Conservation (phyloP, 2,888 invertebrate species). For the Liopterus haemorrhoidalis region DNA sequence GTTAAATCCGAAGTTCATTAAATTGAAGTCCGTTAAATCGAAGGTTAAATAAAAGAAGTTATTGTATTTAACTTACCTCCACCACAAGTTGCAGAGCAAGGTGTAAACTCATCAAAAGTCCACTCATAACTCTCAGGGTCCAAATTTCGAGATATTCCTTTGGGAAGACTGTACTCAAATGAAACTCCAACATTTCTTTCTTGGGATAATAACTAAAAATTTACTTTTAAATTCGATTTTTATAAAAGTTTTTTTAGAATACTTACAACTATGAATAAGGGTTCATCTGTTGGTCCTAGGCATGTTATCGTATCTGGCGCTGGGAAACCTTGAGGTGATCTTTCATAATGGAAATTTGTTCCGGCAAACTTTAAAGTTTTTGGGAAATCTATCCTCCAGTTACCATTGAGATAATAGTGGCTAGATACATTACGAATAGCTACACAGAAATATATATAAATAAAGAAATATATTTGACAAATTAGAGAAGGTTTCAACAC, state of each 20-base stretch:
- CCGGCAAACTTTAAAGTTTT: conserved; percentile 73
- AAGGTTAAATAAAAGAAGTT: too few relatives aligned
- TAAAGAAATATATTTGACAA: too few relatives aligned
- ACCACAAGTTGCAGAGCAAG: conserved; percentile 83
- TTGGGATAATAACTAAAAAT: conserved; percentile 68
- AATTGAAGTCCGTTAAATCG: too few relatives aligned
- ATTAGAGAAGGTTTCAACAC: too few relatives aligned
- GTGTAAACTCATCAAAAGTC: conserved; percentile 69
- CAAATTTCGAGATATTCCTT: conserved; percentile 56
- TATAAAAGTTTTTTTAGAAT: conserved; percentile 10
- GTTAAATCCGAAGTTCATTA: too few relatives aligned
- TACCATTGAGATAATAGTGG: conserved; percentile 87
- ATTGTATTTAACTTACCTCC: conserved; percentile 79
- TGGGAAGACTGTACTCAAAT: conserved; percentile 87
- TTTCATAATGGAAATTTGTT: conserved; percentile 80
- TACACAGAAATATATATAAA: conserved; percentile 38
- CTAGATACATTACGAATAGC: conserved; percentile 78
- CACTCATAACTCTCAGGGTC: conserved; percentile 76
- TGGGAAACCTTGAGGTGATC: conserved; percentile 71
- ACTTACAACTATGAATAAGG: conserved; percentile 76
- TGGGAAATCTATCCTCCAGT: conserved; percentile 90
- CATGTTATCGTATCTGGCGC: conserved; percentile 80
- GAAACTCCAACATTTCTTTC: conserved; percentile 76
- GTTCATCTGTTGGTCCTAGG: conserved; percentile 85
- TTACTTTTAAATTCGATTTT: conserved; percentile 5